A percentile compares a stretch with the other conserved stretches of the same genome.
phyloP scores from a whole-genome alignment of 2,888 invertebrate species.

The Carterocephalus palaemon region DNA sequence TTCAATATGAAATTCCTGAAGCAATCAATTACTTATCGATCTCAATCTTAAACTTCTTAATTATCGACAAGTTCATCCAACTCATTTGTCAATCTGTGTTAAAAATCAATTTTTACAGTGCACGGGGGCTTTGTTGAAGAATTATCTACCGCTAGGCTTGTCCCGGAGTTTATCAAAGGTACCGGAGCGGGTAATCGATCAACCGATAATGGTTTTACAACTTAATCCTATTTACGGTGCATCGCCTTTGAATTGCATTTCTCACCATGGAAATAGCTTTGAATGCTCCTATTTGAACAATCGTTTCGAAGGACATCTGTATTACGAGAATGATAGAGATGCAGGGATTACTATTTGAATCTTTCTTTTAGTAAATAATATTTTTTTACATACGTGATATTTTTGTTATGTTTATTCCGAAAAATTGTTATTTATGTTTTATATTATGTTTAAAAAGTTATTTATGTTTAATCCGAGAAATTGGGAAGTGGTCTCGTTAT shows the following conservation, averaged over 20 bases:
- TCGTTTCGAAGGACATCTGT: conserved; percentile 19
- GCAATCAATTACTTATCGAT: conserved; percentile 12
- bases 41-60: conserved; percentile 19
- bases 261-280: conserved; percentile 24
- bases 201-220: conserved; percentile 47
- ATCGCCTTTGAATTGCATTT: conserved; percentile 26
- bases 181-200: conserved; percentile 61
- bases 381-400: too few species aligned
- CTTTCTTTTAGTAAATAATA: background rate
- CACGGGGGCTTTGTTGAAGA: conserved; percentile 30
- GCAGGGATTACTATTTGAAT: conserved; percentile 1
- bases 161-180: conserved; percentile 39
- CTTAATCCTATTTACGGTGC: conserved; percentile 41
- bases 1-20: conserved; percentile 6
- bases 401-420: too few species aligned
- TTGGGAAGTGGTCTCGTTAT: too few species aligned
- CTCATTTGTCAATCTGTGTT: conserved; percentile 23
- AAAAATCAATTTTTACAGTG: conserved; percentile 23
- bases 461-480: too few species aligned
- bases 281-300: conserved; percentile 24
- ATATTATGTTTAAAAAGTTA: too few species aligned
- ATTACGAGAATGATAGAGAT: conserved; percentile 12
- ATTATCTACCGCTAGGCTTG: conserved; percentile 42
- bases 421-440: too few species aligned
- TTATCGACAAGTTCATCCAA: conserved; percentile 24